Conservation (phyloP, 1,140 invertebrate genomes). For the honey bee (Apis mellifera) region Amel_HAv3.1 CM009939.2:9026001-9026500, state of each 20-base stretch:
- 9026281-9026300: slow-evolving; percentile 7
- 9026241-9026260: neutral
- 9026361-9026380: no score
- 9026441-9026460: slow-evolving; percentile 11
- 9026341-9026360: slow-evolving; percentile 23
- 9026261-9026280: neutral
- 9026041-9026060: no score
- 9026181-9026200: neutral
- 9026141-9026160: neutral
- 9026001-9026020: no score
- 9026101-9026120: slow-evolving; percentile 11
- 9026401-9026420: slow-evolving; percentile 6
- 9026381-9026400: no score
- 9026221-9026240: neutral
- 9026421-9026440: slow-evolving; percentile 5
- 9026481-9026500: slow-evolving; percentile 6
- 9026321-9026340: slow-evolving; percentile 17
- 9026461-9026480: slow-evolving; percentile 23
- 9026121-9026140: neutral
- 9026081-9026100: neutral
- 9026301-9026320: slow-evolving; percentile 15
- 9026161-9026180: neutral
- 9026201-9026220: neutral
- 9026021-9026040: no score
- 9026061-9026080: no score